Conservation (phyloP, 1,140 invertebrate genomes). For the Pseudobourletiella spinata region DNA sequence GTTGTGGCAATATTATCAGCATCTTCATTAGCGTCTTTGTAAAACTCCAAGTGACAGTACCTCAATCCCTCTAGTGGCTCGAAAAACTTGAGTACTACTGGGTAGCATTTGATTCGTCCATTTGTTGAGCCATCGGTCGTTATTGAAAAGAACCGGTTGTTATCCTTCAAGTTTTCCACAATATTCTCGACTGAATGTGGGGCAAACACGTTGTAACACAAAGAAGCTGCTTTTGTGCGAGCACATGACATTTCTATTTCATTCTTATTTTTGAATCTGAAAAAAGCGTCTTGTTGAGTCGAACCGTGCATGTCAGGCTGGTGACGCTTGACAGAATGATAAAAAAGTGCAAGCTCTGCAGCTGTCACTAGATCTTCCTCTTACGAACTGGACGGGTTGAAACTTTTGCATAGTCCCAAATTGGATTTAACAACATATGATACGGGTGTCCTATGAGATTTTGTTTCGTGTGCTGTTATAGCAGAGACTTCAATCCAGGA, state of each 20-base stretch:
- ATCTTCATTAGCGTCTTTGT: neutral
- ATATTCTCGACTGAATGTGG: neutral
- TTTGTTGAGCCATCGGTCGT: neutral
- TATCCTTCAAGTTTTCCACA: neutral
- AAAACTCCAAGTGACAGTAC: neutral
- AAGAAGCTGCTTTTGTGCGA: neutral
- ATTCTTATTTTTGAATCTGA: neutral
- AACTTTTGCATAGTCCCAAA: no score
- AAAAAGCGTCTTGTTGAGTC: neutral
- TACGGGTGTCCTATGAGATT: no score
- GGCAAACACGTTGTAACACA: neutral
- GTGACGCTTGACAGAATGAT: neutral
- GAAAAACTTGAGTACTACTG: neutral
- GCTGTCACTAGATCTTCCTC: no score
- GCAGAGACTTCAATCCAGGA: no score
- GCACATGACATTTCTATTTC: neutral
- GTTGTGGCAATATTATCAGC: neutral
- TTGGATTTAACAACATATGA: no score
- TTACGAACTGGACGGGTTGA: no score
- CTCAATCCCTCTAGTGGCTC: neutral
- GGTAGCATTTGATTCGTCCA: neutral
- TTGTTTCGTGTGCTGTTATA: no score
- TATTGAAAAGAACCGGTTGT: neutral
- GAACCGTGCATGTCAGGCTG: neutral
- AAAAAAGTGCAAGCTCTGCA: neutral